phyloP scores from a whole-genome alignment of 2,888 invertebrate genomes.

The Eudemis profundana region DNA sequence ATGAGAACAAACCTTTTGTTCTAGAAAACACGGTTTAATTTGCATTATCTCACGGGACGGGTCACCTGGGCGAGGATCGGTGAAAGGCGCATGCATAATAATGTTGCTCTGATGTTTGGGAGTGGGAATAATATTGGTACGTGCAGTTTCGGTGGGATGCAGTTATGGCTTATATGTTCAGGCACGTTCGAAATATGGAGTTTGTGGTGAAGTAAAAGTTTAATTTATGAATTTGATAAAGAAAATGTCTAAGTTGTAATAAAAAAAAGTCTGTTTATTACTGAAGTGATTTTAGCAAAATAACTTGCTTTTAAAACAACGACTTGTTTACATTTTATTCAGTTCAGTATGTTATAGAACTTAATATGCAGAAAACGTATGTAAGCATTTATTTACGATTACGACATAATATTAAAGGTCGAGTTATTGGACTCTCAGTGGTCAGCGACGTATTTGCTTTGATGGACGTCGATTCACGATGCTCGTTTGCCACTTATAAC shows the following conservation, averaged over 20 bases:
- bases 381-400: too few relatives aligned
- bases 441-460: too few relatives aligned
- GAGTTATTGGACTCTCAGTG: too few relatives aligned
- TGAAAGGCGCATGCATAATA: slow-evolving; percentile 43
- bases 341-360: too few relatives aligned
- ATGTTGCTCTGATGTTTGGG: slow-evolving; percentile 30
- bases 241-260: not conserved
- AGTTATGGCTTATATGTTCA: slow-evolving; percentile 11
- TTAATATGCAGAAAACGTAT: too few relatives aligned
- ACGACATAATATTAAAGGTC: too few relatives aligned
- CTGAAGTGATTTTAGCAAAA: too few relatives aligned
- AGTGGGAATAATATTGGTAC: slow-evolving; percentile 58
- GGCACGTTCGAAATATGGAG: slow-evolving; percentile 2
- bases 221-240: not conserved
- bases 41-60: slow-evolving; percentile 57
- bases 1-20: slow-evolving; percentile 66
- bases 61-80: slow-evolving; percentile 57
- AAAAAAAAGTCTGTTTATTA: too few relatives aligned
- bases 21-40: slow-evolving; percentile 62
- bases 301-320: too few relatives aligned
- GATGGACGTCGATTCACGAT: too few relatives aligned
- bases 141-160: slow-evolving; percentile 47
- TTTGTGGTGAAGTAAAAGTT: not conserved
- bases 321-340: too few relatives aligned
- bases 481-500: too few relatives aligned